phyloP scores from a whole-genome alignment of 1,140 invertebrate species.

The Cheumatopsyche charites region DNA sequence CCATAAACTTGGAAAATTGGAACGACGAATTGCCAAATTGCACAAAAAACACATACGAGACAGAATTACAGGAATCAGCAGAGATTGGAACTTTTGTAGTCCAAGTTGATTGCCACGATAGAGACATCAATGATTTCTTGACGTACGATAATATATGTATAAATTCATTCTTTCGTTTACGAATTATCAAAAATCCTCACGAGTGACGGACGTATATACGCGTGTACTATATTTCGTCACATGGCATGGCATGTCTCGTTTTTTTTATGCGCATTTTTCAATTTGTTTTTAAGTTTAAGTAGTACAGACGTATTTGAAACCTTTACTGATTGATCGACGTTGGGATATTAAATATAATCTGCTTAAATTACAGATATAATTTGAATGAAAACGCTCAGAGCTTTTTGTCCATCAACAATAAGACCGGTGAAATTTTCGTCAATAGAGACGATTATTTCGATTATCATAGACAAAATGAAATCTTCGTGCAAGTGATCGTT shows the following conservation, averaged over 20 bases:
- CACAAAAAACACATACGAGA: conserved; percentile 49
- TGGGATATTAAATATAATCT: too few species aligned
- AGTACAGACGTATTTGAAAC: too few species aligned
- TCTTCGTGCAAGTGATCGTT: conserved; percentile 62
- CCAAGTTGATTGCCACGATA: conserved; percentile 57
- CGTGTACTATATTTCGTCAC: too few species aligned
- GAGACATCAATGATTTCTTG: conserved; percentile 62
- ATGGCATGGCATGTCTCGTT: too few species aligned
- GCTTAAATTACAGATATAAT: conserved; percentile 58
- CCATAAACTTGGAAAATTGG: conserved; percentile 62
- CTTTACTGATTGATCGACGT: too few species aligned
- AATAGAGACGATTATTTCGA: conserved; percentile 60
- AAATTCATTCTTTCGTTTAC: too few species aligned
- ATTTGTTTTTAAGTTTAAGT: too few species aligned
- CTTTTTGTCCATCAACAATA: conserved; percentile 56
- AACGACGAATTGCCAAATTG: conserved; percentile 67
- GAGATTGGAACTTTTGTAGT: conserved; percentile 54
- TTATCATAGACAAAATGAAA: conserved; percentile 62
- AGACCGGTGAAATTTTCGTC: conserved; percentile 59
- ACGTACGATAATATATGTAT: too few species aligned
- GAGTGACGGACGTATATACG: too few species aligned
- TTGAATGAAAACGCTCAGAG: conserved; percentile 56
- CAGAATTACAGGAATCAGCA: conserved; percentile 59
- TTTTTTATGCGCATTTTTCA: too few species aligned
- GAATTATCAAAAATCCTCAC: too few species aligned